Evolutionary conservation across 1,140 invertebrate genomes (phyloP), one percentile per base, ranked within the genome.

Genomic region (Centruroides sculpturatus): DNA sequence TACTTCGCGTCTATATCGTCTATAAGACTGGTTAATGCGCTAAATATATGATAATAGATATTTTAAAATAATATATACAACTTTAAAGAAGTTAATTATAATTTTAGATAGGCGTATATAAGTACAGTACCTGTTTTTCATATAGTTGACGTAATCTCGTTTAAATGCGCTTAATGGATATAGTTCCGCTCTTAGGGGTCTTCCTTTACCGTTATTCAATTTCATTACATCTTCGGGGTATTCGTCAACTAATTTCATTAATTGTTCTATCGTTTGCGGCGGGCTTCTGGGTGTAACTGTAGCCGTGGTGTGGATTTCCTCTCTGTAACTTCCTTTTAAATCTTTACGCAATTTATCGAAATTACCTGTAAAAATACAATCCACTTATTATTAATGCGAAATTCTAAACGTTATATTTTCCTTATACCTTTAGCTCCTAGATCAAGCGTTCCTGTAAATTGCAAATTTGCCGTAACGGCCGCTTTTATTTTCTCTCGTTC

Each of bases 141-240:
- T 51, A n/a, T 59, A 63, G 13, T n/a, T 47, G 4, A 48, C 13
- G 46, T 12, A 52, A 5, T 34, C 55, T 36, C 12, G 9, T 4
- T 59, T 13, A 7, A 63, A 48, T 0, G 57, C 56, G 47, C 5
- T 54, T 5, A 63, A 9, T 0, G 59, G 59, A 12, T 61, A 61
- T n/a, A 64, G 50, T n/a, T 64, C 63, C 56, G 59, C 59, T 5
- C 55, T 60, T 1, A 64, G 11, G 4, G 63, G 63, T 13, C 56
- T 61, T 7, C 63, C 63, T 3, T 48, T 12, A 0, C 63, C 63
- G 5, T 51, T 41, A 13, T 64, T 64, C 4, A 64, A 57, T 41
- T 58, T 55, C 48, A 52, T 50, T 1, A 64, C 63, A 8, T 64
- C 57, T 3, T 35, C 9, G 1, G 63, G 63, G 12, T 59, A 64